Evolutionary conservation across 2,797 vertebrate species (phyloP).

Genomic region (Notolepis coatsorum): DNA sequence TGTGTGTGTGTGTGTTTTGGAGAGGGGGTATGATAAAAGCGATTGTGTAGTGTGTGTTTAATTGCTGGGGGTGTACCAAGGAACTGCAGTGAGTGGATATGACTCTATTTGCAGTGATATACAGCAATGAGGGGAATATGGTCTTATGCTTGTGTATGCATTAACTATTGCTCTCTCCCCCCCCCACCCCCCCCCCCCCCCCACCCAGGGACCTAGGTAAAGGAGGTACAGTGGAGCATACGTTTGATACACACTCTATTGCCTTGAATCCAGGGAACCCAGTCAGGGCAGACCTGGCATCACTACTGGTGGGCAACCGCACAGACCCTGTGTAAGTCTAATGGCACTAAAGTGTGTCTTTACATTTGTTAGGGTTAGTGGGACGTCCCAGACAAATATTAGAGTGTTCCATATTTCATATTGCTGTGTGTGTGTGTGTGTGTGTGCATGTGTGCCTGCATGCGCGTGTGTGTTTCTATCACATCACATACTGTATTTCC

Average conservation of each 20-base stretch:
- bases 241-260: constrained; percentile 88
- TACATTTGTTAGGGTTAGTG: background rate
- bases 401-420: too few relatives aligned
- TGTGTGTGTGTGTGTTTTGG: too few relatives aligned
- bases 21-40: too few relatives aligned
- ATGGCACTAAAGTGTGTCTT: background rate
- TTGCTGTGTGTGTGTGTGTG: background rate
- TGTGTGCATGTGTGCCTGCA: background rate
- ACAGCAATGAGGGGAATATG: too few relatives aligned
- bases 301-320: constrained; percentile 88
- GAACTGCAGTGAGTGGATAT: constrained; percentile 4
- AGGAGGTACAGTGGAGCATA: constrained; percentile 91
- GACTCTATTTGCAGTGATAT: background rate
- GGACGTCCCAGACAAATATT: too few relatives aligned
- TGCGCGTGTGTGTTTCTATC: background rate
- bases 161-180: background rate
- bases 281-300: constrained; percentile 85
- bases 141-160: too few relatives aligned
- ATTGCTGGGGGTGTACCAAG: too few relatives aligned
- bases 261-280: constrained; percentile 81
- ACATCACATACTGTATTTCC: too few relatives aligned
- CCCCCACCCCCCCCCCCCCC: too few relatives aligned
- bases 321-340: constrained; percentile 88
- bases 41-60: background rate
- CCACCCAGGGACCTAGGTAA: constrained; percentile 89